Conservation (phyloP, 2,113 vertebrate species). For the Hemiscyllium ocellatum region DNA sequence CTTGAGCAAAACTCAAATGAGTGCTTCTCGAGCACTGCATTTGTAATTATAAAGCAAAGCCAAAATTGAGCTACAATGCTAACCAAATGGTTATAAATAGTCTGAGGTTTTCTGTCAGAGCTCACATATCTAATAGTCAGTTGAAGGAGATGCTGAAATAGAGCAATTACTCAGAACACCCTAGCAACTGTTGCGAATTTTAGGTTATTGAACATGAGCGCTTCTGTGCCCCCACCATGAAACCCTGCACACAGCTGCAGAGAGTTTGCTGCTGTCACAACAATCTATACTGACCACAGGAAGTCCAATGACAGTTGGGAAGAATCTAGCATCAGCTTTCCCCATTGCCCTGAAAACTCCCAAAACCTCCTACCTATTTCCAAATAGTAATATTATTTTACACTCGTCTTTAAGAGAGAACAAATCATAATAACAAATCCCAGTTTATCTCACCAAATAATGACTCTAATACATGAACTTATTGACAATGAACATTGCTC, state of each 20-base stretch:
- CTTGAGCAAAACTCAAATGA: background rate
- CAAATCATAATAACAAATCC: background rate
- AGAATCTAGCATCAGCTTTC: background rate
- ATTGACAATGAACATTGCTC: background rate
- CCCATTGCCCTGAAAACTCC: background rate
- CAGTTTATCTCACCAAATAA: background rate
- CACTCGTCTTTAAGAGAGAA: no score
- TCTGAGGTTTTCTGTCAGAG: background rate
- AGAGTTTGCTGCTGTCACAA: background rate
- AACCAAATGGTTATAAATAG: background rate
- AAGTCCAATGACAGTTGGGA: background rate
- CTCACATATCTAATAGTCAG: background rate
- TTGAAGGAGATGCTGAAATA: background rate
- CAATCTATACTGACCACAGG: background rate
- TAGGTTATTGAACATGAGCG: no score
- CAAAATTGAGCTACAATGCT: background rate
- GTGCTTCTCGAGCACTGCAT: background rate
- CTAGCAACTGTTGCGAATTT: background rate
- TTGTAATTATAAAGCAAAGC: background rate
- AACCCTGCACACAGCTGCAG: background rate
- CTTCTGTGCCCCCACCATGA: background rate
- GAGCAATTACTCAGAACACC: background rate
- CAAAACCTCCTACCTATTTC: no score
- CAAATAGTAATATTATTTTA: no score
- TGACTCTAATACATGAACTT: background rate